Percentiles rank a stretch among this genome's conserved stretches.
These are phyloP conservation scores for Microctenopoma steveboyesi DNA, from an alignment of 2,797 vertebrate species.

Conservation along the genomic window DNA sequence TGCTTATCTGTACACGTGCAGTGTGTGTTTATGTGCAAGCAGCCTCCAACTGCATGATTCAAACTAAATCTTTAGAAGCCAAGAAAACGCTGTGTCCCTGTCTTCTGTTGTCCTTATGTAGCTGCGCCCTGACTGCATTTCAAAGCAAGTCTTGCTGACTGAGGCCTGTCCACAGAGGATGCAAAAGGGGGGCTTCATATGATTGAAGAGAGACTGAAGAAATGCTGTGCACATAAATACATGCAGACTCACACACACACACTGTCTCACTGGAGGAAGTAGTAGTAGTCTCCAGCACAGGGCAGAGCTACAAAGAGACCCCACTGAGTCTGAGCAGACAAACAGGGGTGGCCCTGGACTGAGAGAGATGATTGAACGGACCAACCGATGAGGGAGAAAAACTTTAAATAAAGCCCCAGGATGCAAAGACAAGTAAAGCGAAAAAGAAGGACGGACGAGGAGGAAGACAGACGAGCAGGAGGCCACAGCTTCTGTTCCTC, in stretches of 20 bases:
- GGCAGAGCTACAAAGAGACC: slow-evolving; percentile 58
- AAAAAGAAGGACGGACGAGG: slow-evolving; percentile 22
- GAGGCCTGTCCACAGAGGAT: slow-evolving; percentile 29
- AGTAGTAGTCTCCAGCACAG: slow-evolving; percentile 23
- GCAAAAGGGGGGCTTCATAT: slow-evolving; percentile 12
- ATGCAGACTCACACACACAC: slow-evolving; percentile 5
- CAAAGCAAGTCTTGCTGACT: slow-evolving; percentile 49
- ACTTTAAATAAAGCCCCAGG: slow-evolving; percentile 61
- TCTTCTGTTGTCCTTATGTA: slow-evolving; percentile 27
- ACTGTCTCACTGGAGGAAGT: slow-evolving; percentile 25
- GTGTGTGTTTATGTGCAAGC: background rate
- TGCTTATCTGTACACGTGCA: background rate
- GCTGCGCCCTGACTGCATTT: slow-evolving; percentile 49
- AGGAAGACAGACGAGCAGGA: slow-evolving; percentile 30
- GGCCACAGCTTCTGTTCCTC: slow-evolving; percentile 54
- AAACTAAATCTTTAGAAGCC: slow-evolving; percentile 37
- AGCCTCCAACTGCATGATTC: slow-evolving; percentile 12
- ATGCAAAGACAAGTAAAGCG: slow-evolving; percentile 53
- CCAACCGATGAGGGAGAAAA: slow-evolving; percentile 17
- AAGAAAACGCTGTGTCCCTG: slow-evolving; percentile 8
- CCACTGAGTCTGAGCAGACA: slow-evolving; percentile 53
- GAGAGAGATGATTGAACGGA: slow-evolving; percentile 40
- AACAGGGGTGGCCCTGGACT: slow-evolving; percentile 54
- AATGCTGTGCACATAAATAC: slow-evolving; percentile 21
- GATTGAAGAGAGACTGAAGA: slow-evolving; percentile 44